A percentile compares a stretch with the other conserved stretches of the same genome.
phyloP scores from a whole-genome alignment of 2,888 invertebrate species.

The Tanypteryx hageni region DNA sequence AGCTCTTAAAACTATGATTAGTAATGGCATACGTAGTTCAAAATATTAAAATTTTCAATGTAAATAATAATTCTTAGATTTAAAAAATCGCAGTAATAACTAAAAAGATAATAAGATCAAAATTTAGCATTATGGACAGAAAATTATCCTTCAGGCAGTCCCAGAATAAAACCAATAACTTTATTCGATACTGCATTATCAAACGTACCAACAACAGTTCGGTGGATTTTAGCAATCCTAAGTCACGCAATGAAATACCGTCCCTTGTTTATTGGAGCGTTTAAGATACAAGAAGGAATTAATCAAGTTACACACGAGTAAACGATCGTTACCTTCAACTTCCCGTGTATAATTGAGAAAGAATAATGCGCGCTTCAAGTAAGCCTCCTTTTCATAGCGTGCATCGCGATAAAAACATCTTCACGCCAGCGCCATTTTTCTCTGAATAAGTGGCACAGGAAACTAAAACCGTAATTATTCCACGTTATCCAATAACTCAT shows the following conservation, averaged over 20 bases:
- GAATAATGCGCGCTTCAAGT: too few relatives aligned
- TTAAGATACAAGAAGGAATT: neutral
- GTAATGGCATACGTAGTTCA: too few relatives aligned
- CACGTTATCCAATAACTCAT: neutral
- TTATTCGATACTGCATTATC: neutral
- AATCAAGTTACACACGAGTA: neutral
- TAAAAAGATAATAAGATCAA: too few relatives aligned
- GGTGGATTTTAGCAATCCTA: neutral
- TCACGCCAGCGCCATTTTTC: neutral
- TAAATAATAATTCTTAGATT: too few relatives aligned
- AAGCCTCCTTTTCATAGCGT: neutral
- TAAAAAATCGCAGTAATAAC: too few relatives aligned
- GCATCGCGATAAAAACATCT: neutral
- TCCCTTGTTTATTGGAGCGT: neutral
- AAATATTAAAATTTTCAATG: too few relatives aligned
- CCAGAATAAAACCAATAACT: neutral
- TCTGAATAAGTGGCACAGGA: constrained; percentile 9
- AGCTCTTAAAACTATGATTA: too few relatives aligned
- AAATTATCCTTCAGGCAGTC: too few relatives aligned
- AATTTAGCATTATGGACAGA: too few relatives aligned
- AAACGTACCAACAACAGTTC: neutral
- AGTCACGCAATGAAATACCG: neutral
- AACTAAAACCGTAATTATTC: constrained; percentile 11
- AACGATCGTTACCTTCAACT: neutral
- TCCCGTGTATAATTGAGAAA: neutral